Conservation (phyloP, 2,797 vertebrate species). For the Gallinago solitaria region DNA sequence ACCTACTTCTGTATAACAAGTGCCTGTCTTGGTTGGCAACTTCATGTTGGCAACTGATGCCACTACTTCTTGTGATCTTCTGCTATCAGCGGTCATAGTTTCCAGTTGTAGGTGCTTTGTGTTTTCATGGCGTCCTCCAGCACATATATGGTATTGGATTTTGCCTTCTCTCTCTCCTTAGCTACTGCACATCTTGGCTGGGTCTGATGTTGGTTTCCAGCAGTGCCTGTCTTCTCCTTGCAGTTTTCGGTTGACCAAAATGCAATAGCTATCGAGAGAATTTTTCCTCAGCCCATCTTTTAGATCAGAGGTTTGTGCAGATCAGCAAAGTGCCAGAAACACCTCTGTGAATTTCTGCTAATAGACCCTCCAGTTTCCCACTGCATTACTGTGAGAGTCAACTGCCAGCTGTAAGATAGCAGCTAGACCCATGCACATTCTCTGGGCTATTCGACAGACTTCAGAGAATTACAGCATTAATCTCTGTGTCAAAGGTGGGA, state of each 20-base stretch:
- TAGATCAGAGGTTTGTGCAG: not conserved
- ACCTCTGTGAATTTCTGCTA: not conserved
- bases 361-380: not conserved
- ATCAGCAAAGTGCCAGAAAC: not conserved
- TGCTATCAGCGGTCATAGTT: not conserved
- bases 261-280: not conserved
- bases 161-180: not conserved
- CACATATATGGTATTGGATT: not conserved
- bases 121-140: not conserved
- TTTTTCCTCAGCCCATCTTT: not conserved
- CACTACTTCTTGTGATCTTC: not conserved
- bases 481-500: not conserved
- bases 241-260: not conserved
- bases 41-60: not conserved
- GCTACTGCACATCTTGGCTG: not conserved
- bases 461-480: constrained; percentile 26
- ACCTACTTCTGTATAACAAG: not conserved
- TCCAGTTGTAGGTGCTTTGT: accelerated
- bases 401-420: not conserved
- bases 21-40: not conserved
- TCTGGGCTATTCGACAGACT: not conserved
- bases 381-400: not conserved
- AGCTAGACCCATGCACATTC: not conserved
- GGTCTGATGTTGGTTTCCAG: not conserved
- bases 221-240: not conserved